Evolutionary conservation across 2,113 vertebrate genomes (phyloP).

Genomic region (Periophthalmodon schlosseri): DNA sequence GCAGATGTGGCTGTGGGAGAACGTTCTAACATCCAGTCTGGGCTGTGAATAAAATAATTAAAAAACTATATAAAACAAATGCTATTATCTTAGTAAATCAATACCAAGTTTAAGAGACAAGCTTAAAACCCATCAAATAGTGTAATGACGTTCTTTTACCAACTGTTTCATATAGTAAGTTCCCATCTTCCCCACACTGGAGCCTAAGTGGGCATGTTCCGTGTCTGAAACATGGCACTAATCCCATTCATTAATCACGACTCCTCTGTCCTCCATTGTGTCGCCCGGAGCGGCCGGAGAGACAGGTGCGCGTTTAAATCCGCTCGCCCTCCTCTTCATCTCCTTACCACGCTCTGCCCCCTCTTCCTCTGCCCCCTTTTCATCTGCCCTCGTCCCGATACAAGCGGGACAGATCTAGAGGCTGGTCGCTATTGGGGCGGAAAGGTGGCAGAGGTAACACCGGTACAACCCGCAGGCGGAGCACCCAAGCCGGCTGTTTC

Average conservation of each 20-base stretch:
- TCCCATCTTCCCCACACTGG: not conserved
- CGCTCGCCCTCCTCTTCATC: conserved; percentile 1
- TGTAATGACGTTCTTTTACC: not conserved
- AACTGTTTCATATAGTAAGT: not conserved
- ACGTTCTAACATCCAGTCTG: no score
- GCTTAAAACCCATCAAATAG: no score
- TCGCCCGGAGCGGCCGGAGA: conserved; percentile 34
- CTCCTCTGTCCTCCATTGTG: conserved; percentile 19
- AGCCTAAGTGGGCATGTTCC: not conserved
- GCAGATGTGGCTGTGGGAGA: no score
- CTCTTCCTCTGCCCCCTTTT: conserved; percentile 1
- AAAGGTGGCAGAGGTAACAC: conserved; percentile 59
- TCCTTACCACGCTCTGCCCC: conserved; percentile 28
- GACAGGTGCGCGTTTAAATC: conserved; percentile 22
- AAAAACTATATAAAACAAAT: no score
- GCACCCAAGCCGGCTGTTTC: conserved; percentile 26
- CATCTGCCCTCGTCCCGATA: conserved; percentile 51
- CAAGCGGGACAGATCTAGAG: conserved; percentile 64
- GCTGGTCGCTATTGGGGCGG: conserved; percentile 57
- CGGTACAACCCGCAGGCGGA: conserved; percentile 50
- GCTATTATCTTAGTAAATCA: no score
- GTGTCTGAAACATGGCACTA: conserved; percentile 16
- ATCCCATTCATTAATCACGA: conserved; percentile 30
- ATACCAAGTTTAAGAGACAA: no score
- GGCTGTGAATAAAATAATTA: no score